Base-by-base conservation (phyloP, 2,113 vertebrate species). In the Perognathus longimembris region DNA sequence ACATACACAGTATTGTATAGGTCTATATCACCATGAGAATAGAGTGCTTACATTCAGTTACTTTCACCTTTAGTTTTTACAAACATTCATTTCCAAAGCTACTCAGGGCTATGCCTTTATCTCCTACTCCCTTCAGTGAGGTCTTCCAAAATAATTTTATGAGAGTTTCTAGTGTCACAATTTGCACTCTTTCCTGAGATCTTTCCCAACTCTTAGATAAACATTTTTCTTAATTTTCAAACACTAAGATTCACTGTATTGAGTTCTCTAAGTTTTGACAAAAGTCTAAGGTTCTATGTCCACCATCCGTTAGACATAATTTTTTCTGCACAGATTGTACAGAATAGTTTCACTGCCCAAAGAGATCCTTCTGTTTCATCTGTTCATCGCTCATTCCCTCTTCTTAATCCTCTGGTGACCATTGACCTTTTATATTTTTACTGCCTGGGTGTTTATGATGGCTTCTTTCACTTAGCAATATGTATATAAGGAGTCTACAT, bases 151-250 rank as follows among this genome's bases (percentile, higher is more conserved):
- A 30, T 21, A 28, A 34, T 57, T 26, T 79, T 70, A 24, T 84
- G 34, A 80, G 63, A 82, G 67, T 69, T 61, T 45, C 75, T 67
- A 14, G 32, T 61, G 57, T 64, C 67, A 88, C 18, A 30, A 30
- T 88, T 67, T 67, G 24, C 64, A 57, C 67, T 74, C 10, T 69
- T 80, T 57, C 63, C 69, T 76, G 7, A 45, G 69, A 75, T 75
- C 14, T 50, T 5, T 24, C 20, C 28, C 66, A 38, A 20, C 28
- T 66, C 36, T 14, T 59, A 85, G 70, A 80, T 50, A 17, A 69
- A 14, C 59, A n/a, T 82, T 71, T 80, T 59, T 64, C 26, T 81
- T 77, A 93, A 66, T 85, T 88, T 81, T 10, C 18, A 42, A 42
- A 57, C 34, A 36, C 8, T 61, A 15, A 81, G 24, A 32, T 86